Conservation (phyloP, 2,113 vertebrate genomes). For the Zosterops borbonicus region DNA sequence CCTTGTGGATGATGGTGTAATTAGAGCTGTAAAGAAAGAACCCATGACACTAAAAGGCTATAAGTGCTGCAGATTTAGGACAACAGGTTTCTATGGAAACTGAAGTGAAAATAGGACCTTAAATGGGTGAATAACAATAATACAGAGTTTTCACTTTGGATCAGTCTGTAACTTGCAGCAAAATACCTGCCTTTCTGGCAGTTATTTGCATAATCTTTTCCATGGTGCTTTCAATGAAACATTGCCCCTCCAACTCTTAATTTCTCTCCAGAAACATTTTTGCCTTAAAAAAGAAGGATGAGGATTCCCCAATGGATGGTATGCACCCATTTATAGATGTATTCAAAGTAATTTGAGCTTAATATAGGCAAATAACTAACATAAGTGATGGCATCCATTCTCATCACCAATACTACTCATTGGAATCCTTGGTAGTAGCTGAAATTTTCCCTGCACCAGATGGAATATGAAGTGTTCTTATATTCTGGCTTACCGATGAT, state of each 20-base stretch:
- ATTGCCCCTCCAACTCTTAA: not conserved
- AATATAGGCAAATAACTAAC: not conserved
- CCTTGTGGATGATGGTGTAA: conserved; percentile 66
- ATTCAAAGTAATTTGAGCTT: not conserved
- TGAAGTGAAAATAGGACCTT: conserved; percentile 57
- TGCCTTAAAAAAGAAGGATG: not conserved
- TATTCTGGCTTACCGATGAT: not conserved
- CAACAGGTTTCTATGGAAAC: conserved; percentile 72
- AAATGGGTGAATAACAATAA: conserved; percentile 56
- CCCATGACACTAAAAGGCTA: conserved; percentile 66
- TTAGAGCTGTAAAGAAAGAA: conserved; percentile 70
- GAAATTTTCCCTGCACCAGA: not conserved
- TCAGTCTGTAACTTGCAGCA: conserved; percentile 23
- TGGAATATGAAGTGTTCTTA: not conserved
- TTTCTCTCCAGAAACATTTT: not conserved
- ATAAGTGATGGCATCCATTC: not conserved
- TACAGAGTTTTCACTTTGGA: conserved; percentile 41
- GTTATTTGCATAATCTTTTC: conserved; percentile 36
- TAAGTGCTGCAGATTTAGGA: conserved; percentile 68
- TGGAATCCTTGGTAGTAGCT: not conserved
- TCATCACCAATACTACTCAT: not conserved
- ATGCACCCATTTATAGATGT: not conserved
- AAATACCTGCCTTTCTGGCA: conserved; percentile 31
- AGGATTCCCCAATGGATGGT: not conserved
- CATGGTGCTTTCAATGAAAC: not conserved